A percentile compares a stretch with the other conserved stretches of the same genome.
Conservation (phyloP, 2,113 vertebrate species). For the Rhineura floridana region DNA sequence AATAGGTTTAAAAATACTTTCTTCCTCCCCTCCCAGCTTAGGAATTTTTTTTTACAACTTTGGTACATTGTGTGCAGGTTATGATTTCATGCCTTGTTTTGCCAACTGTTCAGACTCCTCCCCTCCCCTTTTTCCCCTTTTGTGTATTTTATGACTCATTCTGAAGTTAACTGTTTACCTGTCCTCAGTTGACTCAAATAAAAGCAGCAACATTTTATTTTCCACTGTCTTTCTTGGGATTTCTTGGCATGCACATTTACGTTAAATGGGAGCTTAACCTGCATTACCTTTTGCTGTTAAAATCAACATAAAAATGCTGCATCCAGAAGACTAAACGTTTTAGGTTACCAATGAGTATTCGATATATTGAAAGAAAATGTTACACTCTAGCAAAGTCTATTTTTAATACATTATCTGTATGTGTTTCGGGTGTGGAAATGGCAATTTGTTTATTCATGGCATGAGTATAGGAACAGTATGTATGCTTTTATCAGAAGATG, state of each 20-base stretch:
- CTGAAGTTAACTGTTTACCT: constrained; percentile 36
- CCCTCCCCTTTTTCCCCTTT: neutral
- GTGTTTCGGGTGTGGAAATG: constrained; percentile 7
- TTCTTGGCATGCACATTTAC: neutral
- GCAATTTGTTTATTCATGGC: neutral
- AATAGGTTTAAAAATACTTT: neutral
- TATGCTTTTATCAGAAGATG: neutral
- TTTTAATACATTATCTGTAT: neutral
- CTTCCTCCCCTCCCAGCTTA: constrained; percentile 3
- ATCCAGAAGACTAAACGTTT: neutral
- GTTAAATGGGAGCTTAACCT: neutral
- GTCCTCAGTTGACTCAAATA: constrained; percentile 25
- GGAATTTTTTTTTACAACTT: constrained; percentile 35
- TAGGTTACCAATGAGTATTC: neutral
- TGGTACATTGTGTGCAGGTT: neutral
- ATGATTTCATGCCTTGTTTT: constrained; percentile 20
- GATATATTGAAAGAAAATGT: neutral
- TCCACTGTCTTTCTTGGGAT: neutral
- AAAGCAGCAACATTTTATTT: neutral
- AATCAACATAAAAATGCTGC: neutral
- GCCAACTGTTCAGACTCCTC: constrained; percentile 39
- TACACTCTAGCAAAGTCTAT: neutral
- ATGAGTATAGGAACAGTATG: neutral
- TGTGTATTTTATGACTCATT: constrained; percentile 46
- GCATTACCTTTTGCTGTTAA: neutral